Evolutionary conservation across 2,797 vertebrate genomes (phyloP).

Genomic region (Coccyzus lansbergi): DNA sequence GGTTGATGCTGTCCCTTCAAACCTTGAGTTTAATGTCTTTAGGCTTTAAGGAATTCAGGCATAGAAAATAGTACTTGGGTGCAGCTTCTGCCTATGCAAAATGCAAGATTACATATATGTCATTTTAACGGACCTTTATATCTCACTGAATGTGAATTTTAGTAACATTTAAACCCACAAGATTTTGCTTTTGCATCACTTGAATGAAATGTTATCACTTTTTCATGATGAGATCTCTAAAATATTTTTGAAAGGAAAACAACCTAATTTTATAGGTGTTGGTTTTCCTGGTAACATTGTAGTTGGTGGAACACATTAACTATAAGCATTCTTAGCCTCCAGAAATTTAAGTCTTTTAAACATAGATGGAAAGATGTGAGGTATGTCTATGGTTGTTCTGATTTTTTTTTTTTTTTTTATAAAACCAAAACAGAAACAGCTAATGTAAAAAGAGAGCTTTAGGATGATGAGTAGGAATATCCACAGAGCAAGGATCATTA

Average conservation of each 20-base stretch:
- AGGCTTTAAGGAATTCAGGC: not conserved
- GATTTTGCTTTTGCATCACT: not conserved
- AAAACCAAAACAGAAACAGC: not conserved
- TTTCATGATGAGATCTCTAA: not conserved
- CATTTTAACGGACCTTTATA: not conserved
- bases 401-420: not conserved
- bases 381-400: not conserved
- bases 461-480: not conserved
- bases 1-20: not conserved
- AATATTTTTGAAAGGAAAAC: not conserved
- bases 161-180: not conserved
- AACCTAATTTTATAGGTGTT: not conserved
- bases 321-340: not conserved
- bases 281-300: not conserved
- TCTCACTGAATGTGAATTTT: not conserved
- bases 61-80: not conserved
- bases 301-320: not conserved
- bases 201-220: not conserved
- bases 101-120: not conserved
- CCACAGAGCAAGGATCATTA: not conserved
- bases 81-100: not conserved
- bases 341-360: not conserved
- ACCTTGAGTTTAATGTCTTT: not conserved
- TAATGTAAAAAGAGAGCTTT: not conserved
- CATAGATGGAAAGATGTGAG: not conserved